Conservation (phyloP, 2,113 vertebrate genomes). For the Antechinus flavipes region DNA sequence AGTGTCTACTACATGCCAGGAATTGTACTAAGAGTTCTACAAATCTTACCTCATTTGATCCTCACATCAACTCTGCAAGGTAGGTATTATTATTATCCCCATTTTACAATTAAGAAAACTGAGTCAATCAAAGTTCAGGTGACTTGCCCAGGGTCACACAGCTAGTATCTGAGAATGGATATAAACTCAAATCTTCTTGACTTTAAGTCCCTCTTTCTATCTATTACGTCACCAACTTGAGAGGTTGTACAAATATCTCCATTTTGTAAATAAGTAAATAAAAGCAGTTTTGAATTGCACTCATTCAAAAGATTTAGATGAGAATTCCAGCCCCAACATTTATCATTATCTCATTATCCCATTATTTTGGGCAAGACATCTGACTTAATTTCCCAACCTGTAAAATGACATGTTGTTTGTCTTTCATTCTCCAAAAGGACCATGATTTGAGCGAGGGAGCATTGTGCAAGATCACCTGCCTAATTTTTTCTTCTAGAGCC, state of each 20-base stretch:
- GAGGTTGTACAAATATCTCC: not conserved
- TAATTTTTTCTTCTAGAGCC: no score
- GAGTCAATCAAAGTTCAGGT: not conserved
- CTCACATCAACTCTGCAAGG: not conserved
- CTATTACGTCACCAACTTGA: not conserved
- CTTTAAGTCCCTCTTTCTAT: not conserved
- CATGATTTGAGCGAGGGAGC: no score
- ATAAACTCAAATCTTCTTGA: not conserved
- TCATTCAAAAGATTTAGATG: not conserved
- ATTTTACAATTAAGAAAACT: not conserved
- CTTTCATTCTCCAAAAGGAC: no score
- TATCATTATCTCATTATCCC: not conserved
- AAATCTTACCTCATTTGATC: not conserved
- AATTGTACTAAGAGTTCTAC: not conserved
- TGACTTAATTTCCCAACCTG: not conserved
- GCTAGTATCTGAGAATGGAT: not conserved
- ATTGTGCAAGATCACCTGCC: no score
- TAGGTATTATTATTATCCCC: not conserved
- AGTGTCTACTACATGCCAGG: not conserved
- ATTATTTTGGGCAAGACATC: not conserved
- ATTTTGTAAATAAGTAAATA: not conserved
- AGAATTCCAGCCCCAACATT: not conserved
- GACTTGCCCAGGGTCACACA: not conserved
- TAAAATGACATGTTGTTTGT: not conserved
- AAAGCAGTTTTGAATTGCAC: not conserved